phyloP scores from a whole-genome alignment of 2,797 vertebrate genomes.

The Sylvia borin region DNA sequence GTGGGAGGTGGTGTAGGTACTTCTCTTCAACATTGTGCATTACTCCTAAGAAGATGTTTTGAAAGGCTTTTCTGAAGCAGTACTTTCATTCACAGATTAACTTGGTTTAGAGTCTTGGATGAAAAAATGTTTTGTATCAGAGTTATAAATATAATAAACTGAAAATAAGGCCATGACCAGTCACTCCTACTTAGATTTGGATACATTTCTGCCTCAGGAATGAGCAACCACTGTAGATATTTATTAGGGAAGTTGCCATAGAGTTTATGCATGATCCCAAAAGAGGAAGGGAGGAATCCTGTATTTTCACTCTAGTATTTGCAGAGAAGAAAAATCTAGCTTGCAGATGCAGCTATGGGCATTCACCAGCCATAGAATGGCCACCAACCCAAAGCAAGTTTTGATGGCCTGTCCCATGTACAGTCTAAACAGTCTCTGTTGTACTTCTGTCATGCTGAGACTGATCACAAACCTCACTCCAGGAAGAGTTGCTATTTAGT shows the following conservation, averaged over 20 bases:
- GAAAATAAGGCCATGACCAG: background rate
- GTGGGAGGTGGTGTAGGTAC: background rate
- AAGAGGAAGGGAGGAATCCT: background rate
- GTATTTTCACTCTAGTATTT: background rate
- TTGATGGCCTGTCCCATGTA: background rate
- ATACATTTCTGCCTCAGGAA: background rate
- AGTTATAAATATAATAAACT: background rate
- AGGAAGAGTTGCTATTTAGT: background rate
- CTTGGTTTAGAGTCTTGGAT: background rate
- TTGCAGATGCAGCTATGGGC: background rate
- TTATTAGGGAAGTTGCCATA: background rate
- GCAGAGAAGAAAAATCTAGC: background rate
- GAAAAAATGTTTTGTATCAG: background rate
- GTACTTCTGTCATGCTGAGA: background rate
- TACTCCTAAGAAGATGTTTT: background rate
- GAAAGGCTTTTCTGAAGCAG: background rate
- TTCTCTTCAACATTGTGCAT: background rate
- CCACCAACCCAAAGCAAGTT: background rate
- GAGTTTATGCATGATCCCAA: background rate
- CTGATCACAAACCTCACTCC: background rate
- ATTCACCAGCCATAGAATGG: background rate
- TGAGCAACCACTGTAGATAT: background rate
- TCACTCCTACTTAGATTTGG: background rate
- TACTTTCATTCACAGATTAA: background rate
- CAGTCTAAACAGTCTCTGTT: background rate